Base-by-base conservation (phyloP, 2,888 invertebrate genomes). In the Mimachlamys varia region DNA sequence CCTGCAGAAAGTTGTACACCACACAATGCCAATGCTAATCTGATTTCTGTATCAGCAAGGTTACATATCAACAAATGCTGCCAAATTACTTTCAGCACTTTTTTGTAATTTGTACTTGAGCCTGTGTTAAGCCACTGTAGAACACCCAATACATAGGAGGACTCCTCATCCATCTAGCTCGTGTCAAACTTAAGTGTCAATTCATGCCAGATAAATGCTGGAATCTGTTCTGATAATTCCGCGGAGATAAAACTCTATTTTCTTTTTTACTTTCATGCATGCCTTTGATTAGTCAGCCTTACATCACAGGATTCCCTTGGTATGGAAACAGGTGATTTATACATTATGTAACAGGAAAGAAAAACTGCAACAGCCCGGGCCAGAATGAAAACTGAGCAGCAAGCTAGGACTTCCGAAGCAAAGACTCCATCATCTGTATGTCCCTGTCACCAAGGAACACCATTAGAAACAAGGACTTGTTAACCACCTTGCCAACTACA, bases 11-110 rank as follows among this genome's bases (percentile, higher is more conserved):
- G 33, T 33, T 76, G 22, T 76, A 76, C 33, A 33, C 5, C 13
- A 27, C 33, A 76, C 33, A 76, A 76, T 76, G 76, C 76, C 27
- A 76, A 27, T 27, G 13, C 19, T 53, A 33, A 76, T 76, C 76
- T 76, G 22, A 22, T 76, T 76, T 76, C 76, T 76, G 12, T 76
- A 76, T 76, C 76, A 12, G 33, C 10, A 76, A 76, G 33, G 76
- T 76, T 76, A 76, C 76, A 76, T 33, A 76, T 76, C 33, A 33
- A 76, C 12, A 27, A 76, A 33, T 76, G 27, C 33, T 76, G 76
- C 76, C 76, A 76, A 76, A 76, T 76, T 33, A 76, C 76, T 76
- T 76, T 76, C 76, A 76, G 0, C 76, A 76, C 76, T 76, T 76
- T 76, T 76, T 76, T 76, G 27, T 33, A 76, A 76, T 76, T 76